These are phyloP conservation scores for Boleophthalmus pectinirostris DNA, from an alignment of 2,113 vertebrate genomes.

Conservation along the genomic window DNA sequence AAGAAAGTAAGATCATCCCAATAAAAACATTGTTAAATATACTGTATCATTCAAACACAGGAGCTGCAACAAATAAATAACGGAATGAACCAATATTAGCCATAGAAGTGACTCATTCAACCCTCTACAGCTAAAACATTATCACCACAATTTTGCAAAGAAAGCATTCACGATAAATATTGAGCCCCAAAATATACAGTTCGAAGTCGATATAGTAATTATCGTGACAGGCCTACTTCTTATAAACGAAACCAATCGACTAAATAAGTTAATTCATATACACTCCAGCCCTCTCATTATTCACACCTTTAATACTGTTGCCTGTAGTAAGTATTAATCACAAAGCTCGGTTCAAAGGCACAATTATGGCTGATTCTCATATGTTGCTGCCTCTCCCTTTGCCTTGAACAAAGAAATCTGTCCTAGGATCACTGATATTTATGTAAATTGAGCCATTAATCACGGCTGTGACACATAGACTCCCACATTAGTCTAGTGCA, in stretches of 20 bases:
- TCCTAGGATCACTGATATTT: slow-evolving; percentile 3
- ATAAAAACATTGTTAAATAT: too few species aligned
- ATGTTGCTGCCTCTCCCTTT: neutral
- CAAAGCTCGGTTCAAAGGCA: neutral
- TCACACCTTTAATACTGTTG: neutral
- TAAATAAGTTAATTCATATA: neutral
- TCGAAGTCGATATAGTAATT: too few species aligned
- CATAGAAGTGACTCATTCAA: too few species aligned
- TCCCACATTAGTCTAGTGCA: slow-evolving; percentile 3
- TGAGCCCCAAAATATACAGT: too few species aligned
- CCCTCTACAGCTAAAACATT: too few species aligned
- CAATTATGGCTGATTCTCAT: neutral
- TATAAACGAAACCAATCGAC: neutral
- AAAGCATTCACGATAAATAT: too few species aligned
- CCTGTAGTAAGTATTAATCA: neutral
- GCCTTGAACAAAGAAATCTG: neutral
- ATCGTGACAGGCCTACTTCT: too few species aligned
- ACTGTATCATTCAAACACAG: too few species aligned
- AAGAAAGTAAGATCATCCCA: too few species aligned
- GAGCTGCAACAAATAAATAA: too few species aligned
- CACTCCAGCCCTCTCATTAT: neutral
- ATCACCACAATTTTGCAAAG: too few species aligned
- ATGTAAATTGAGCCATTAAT: slow-evolving; percentile 10
- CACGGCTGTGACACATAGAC: neutral
- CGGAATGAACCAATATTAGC: too few species aligned